A percentile compares a stretch with the other conserved stretches of the same genome.
Evolutionary conservation across 2,888 invertebrate genomes (phyloP).

Genomic region (Mellilla xanthometata): DNA sequence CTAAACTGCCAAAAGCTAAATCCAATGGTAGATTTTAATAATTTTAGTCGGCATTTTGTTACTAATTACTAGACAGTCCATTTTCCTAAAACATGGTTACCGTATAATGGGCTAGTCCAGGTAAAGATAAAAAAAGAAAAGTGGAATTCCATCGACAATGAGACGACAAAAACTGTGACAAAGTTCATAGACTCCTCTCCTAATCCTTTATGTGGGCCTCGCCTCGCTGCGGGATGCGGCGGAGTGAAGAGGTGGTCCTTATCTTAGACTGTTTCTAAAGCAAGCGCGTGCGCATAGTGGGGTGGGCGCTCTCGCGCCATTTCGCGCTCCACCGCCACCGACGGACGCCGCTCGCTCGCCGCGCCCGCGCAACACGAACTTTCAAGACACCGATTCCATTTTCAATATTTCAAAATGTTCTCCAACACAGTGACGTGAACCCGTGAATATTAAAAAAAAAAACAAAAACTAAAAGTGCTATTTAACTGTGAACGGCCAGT

Average conservation of each 20-base stretch:
- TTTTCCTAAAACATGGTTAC: slow-evolving; percentile 14
- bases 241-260: slow-evolving; percentile 49
- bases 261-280: slow-evolving; percentile 62
- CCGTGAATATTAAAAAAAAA: slow-evolving; percentile 17
- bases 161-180: slow-evolving; percentile 54
- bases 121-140: slow-evolving; percentile 41
- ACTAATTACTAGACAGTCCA: slow-evolving; percentile 26
- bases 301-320: slow-evolving; percentile 49
- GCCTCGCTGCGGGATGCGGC: slow-evolving; percentile 60
- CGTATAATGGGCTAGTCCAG: slow-evolving; percentile 37
- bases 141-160: slow-evolving; percentile 48
- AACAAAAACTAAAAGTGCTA: slow-evolving; percentile 27
- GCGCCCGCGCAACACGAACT: slow-evolving; percentile 62
- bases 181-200: slow-evolving; percentile 61
- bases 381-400: slow-evolving; percentile 44
- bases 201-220: slow-evolving; percentile 59
- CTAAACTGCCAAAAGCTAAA: too few relatives aligned
- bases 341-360: slow-evolving; percentile 48
- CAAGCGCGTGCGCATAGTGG: slow-evolving; percentile 58
- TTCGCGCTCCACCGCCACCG: slow-evolving; percentile 60
- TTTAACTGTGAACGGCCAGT: slow-evolving; percentile 42
- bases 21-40: too few relatives aligned
- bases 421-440: slow-evolving; percentile 70
- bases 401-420: slow-evolving; percentile 64
- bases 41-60: too few relatives aligned